Evolutionary conservation across 2,888 invertebrate genomes (phyloP).

Genomic region (Lasioglossum lativentre): DNA sequence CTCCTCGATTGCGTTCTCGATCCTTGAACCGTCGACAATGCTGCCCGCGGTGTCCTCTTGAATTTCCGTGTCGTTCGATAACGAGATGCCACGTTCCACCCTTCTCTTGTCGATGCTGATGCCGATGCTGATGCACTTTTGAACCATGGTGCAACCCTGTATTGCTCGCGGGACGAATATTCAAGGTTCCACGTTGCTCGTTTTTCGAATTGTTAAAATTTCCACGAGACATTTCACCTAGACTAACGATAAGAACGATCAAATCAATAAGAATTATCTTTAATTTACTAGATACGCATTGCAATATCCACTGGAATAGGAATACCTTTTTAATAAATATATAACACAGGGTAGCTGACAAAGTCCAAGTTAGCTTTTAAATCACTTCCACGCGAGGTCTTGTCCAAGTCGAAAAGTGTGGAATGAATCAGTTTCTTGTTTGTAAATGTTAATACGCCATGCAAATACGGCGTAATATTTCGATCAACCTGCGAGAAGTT

Average conservation of each 20-base stretch:
- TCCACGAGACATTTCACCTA: no score
- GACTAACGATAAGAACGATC: no score
- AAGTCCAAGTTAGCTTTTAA: not conserved
- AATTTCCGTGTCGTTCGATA: not conserved
- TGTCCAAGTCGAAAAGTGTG: not conserved
- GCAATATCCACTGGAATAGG: no score
- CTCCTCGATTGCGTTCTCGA: not conserved
- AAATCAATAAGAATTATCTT: no score
- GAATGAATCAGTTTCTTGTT: not conserved
- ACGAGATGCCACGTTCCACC: not conserved
- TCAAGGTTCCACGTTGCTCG: no score
- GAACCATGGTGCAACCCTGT: not conserved
- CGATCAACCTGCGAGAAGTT: not conserved
- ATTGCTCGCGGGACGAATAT: no score
- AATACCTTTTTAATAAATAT: no score
- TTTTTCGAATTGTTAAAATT: no score
- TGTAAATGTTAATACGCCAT: no score
- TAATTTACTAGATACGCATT: no score
- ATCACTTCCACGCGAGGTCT: not conserved
- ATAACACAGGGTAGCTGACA: not conserved
- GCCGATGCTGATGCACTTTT: not conserved
- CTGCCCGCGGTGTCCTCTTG: not conserved
- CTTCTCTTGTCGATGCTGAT: not conserved
- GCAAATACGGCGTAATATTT: not conserved
- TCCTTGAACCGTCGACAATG: constrained; percentile 11